Evolutionary conservation across 2,797 vertebrate species (phyloP), one percentile per base, ranked within the genome.

Genomic region (Avahi laniger): DNA sequence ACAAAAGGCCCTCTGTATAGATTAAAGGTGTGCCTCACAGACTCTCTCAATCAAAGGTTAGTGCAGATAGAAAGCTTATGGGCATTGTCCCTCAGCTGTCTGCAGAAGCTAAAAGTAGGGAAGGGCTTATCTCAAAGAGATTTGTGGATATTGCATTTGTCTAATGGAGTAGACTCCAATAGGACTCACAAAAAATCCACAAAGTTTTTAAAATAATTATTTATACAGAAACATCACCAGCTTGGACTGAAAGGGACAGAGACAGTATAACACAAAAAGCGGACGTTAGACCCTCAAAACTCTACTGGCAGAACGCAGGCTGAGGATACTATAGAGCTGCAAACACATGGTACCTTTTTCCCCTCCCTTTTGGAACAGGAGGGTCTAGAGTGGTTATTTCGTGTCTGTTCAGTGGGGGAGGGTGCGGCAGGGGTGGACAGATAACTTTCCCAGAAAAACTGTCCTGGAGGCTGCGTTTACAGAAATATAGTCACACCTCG

Each of bases 401-500:
- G 5, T 33, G 33, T 24, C 72, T 82, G 59, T 69, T 73, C 65
- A 65, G 54, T 30, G 17, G 15, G 65, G 28, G 30, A 76, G n/a
- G 28, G 22, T 52, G 14, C 0, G 9, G 1, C 5, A 50, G 9
- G 22, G 12, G 24, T 10, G 5, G 22, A 26, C 15, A n/a, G 61
- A 61, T 35, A 54, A n/a, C 26, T 72, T 48, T 48, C 38, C 33
- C n/a, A 67, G 78, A 88, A 88, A 35, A 75, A 20, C 33, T 13
- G 4, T 43, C 24, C 76, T 33, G 50, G 5, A 52, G 24, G 28
- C 4, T 28, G 67, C 35, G 33, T 69, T 52, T 46, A 76, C 38
- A 59, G 75, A 91, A 28, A 38, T 35, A 46, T 12, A 41, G 30
- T 43, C 54, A 67, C 28, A 50, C 17, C 1, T 4, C 1, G 17